These are phyloP conservation scores for Ceriagrion tenellum DNA, from an alignment of 2,888 invertebrate species.

Conservation along the genomic window DNA sequence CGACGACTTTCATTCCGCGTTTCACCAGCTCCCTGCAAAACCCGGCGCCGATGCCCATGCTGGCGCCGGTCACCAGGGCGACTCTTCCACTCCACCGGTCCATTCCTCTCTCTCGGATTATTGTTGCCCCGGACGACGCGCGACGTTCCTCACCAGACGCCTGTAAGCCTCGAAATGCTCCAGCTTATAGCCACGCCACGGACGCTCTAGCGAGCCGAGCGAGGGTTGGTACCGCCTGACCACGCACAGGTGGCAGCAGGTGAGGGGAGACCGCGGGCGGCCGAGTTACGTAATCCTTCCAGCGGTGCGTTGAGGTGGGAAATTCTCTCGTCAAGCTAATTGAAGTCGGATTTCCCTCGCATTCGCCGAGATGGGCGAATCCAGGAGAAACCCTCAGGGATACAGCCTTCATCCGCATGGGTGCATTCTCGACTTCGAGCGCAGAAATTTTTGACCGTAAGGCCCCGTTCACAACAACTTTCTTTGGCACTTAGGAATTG, in stretches of 20 bases:
- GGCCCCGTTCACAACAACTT: too few relatives aligned
- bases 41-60: slow-evolving; percentile 71
- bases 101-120: slow-evolving; percentile 62
- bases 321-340: too few relatives aligned
- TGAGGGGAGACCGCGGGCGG: background rate
- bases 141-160: background rate
- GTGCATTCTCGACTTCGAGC: too few relatives aligned
- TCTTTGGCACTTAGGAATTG: too few relatives aligned
- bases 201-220: background rate
- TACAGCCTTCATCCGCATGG: too few relatives aligned
- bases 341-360: too few relatives aligned
- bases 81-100: slow-evolving; percentile 74
- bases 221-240: background rate
- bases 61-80: slow-evolving; percentile 72
- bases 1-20: slow-evolving; percentile 46
- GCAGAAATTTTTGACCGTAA: too few relatives aligned
- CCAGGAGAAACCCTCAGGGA: too few relatives aligned
- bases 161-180: background rate
- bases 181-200: background rate
- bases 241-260: background rate
- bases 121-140: too few relatives aligned
- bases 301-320: too few relatives aligned
- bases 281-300: background rate
- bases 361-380: too few relatives aligned
- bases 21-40: slow-evolving; percentile 68